phyloP scores from a whole-genome alignment of 1,140 invertebrate genomes.

The Triops cancriformis region DNA sequence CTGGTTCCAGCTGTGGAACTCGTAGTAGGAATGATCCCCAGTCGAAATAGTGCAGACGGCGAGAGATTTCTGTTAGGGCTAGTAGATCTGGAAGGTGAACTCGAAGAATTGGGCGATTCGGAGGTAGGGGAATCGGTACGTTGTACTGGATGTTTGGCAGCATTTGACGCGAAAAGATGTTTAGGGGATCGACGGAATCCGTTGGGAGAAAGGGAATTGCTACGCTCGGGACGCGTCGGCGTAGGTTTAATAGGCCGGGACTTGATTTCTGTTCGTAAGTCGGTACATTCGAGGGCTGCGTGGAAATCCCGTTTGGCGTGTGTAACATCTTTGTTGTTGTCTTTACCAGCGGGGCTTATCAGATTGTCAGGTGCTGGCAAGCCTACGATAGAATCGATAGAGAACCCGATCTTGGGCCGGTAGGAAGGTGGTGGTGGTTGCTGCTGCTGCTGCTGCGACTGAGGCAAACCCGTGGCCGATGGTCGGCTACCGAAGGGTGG shows the following conservation, averaged over 20 bases:
- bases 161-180: neutral
- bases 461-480: conserved; percentile 3
- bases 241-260: neutral
- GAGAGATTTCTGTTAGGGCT: neutral
- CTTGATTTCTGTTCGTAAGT: neutral
- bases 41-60: neutral
- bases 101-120: neutral
- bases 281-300: neutral
- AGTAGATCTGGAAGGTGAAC: neutral
- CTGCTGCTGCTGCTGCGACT: conserved; percentile 10
- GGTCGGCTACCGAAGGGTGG: neutral
- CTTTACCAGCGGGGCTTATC: conserved; percentile 15
- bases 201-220: neutral
- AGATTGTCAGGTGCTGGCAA: neutral
- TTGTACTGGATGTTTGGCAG: neutral
- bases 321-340: conserved; percentile 1
- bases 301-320: neutral
- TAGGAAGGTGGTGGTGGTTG: conserved; percentile 2
- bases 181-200: neutral
- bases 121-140: neutral
- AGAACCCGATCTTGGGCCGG: conserved; percentile 26
- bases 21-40: neutral
- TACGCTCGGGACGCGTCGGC: neutral
- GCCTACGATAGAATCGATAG: conserved; percentile 23
- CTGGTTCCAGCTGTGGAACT: neutral